These are phyloP conservation scores for Bambusicola thoracicus DNA, from an alignment of 2,113 vertebrate species.

Conservation along the genomic window DNA sequence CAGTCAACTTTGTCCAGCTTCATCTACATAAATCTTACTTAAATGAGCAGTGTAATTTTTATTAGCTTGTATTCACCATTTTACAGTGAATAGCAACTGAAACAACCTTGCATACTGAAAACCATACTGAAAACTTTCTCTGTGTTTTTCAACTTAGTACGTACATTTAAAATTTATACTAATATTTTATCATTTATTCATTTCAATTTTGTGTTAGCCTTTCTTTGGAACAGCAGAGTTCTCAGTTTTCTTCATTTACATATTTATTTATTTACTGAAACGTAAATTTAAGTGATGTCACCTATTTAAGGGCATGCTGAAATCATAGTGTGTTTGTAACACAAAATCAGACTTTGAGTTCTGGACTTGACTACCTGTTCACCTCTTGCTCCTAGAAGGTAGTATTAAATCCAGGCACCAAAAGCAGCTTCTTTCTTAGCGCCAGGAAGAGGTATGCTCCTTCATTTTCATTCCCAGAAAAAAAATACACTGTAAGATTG, in stretches of 20 bases:
- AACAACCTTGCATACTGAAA: neutral
- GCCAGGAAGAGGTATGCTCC: accelerated
- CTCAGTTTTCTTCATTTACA: neutral
- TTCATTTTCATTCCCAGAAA: neutral
- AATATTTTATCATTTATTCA: neutral
- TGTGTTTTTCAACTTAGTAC: neutral
- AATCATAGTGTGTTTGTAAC: neutral
- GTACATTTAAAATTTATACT: neutral
- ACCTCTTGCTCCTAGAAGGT: neutral
- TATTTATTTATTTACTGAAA: neutral
- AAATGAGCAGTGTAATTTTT: neutral
- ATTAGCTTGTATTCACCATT: neutral
- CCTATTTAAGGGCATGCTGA: neutral
- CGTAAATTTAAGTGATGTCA: neutral
- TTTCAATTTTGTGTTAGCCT: neutral
- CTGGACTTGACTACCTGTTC: neutral
- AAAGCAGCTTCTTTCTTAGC: neutral
- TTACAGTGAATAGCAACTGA: neutral
- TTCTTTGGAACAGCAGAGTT: neutral
- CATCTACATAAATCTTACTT: neutral
- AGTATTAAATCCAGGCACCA: neutral
- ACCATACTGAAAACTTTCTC: neutral
- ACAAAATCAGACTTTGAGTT: neutral
- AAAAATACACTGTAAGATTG: neutral
- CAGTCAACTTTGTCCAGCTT: neutral